Conservation (phyloP, 2,113 vertebrate species). For the Saimiri boliviensis region DNA sequence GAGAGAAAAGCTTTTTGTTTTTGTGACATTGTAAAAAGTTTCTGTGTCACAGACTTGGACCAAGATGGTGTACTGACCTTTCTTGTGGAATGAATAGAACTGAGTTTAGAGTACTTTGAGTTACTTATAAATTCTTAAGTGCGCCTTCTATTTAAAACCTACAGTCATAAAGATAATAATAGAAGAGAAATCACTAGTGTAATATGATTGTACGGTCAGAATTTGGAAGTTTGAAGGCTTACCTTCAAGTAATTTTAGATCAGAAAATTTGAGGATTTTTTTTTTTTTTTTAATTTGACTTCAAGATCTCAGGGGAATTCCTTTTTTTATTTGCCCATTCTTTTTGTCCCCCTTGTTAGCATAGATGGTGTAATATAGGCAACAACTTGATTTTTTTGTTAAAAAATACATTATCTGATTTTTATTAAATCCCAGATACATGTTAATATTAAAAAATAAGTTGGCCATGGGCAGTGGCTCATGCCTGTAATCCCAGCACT, state of each 20-base stretch:
- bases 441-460: neutral
- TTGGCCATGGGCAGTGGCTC: no score
- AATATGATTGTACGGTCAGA: neutral
- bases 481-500: no score
- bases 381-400: neutral
- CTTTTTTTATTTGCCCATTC: neutral
- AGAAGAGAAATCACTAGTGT: neutral
- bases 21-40: neutral
- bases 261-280: neutral
- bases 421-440: neutral
- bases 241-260: neutral
- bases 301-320: neutral
- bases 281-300: neutral
- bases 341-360: neutral
- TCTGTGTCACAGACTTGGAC: neutral
- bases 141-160: neutral
- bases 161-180: neutral
- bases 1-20: neutral
- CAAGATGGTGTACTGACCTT: neutral
- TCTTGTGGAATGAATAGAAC: neutral
- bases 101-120: neutral
- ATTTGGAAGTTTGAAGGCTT: neutral
- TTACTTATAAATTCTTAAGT: neutral
- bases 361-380: neutral
- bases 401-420: neutral